Conservation (phyloP, 2,888 invertebrate species). For the Andrena camellia region DNA sequence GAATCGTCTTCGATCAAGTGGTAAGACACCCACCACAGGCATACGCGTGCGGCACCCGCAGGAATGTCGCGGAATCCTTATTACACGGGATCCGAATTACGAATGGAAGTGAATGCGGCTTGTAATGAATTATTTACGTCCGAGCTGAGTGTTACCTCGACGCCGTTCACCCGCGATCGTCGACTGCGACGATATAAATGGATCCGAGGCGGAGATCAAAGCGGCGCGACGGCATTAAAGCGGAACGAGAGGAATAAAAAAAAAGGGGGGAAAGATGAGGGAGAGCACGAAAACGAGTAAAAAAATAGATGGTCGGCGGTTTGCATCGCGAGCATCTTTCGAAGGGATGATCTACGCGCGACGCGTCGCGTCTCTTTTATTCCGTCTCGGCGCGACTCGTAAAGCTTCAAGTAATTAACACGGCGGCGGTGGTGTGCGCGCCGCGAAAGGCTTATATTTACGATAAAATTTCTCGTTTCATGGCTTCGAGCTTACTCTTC, state of each 20-base stretch:
- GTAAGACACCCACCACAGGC: background rate
- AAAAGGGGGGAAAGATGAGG: background rate
- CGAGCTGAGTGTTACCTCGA: conserved; percentile 8
- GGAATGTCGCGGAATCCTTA: conserved; percentile 25
- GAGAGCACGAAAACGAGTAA: background rate
- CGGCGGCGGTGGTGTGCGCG: conserved; percentile 18
- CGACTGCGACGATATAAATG: conserved; percentile 45
- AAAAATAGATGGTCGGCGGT: conserved; percentile 31
- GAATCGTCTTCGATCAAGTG: background rate
- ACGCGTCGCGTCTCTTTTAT: conserved; percentile 29
- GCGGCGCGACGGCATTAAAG: conserved; percentile 29
- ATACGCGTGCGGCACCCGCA: background rate
- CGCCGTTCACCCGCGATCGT: conserved; percentile 36
- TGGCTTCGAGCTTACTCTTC: background rate
- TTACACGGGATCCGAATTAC: conserved; percentile 14
- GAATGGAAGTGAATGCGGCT: background rate
- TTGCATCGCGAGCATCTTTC: conserved; percentile 42
- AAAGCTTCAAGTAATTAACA: conserved; percentile 72
- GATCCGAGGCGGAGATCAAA: conserved; percentile 50
- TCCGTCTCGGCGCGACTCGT: conserved; percentile 43
- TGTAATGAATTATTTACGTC: conserved; percentile 52
- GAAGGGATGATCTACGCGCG: conserved; percentile 34
- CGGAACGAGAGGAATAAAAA: background rate
- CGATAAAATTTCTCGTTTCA: conserved; percentile 12
- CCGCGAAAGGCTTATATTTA: conserved; percentile 26